Conservation (phyloP, 2,113 vertebrate species). For the Cathartes aura region DNA sequence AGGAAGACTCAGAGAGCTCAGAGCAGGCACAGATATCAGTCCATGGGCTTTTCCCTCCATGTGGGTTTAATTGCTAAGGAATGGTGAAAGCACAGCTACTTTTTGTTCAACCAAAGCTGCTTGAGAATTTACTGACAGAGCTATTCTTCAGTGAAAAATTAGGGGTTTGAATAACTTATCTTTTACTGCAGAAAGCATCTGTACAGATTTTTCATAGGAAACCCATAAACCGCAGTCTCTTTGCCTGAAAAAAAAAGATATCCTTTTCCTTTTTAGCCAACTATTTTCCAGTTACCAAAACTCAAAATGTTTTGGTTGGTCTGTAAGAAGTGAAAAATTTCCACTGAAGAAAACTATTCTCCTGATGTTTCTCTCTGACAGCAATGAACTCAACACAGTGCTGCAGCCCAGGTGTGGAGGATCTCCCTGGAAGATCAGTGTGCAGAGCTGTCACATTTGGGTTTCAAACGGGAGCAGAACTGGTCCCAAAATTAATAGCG, state of each 20-base stretch:
- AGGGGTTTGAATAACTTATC: not conserved
- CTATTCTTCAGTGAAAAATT: slow-evolving; percentile 14
- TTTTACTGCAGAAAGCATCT: not conserved
- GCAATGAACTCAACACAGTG: not conserved
- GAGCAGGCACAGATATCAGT: not conserved
- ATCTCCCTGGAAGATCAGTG: not conserved
- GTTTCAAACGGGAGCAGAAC: slow-evolving; percentile 10
- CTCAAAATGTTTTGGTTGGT: not conserved
- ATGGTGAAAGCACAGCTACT: not conserved
- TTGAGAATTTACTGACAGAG: slow-evolving; percentile 20
- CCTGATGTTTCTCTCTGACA: not conserved
- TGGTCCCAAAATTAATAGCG: not conserved
- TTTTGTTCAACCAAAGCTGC: not conserved
- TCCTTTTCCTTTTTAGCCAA: not conserved
- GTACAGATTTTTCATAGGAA: not conserved
- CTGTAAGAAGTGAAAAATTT: slow-evolving; percentile 1
- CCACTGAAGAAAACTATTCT: not conserved
- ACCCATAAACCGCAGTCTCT: not conserved
- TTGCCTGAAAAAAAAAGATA: not conserved
- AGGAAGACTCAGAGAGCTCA: not conserved
- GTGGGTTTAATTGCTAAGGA: not conserved
- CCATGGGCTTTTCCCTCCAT: not conserved
- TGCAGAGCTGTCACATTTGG: not conserved
- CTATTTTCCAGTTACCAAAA: not conserved
- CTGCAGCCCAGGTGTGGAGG: not conserved